These are phyloP conservation scores for Bombycilla garrulus DNA, from an alignment of 2,113 vertebrate species.

Conservation along the genomic window DNA sequence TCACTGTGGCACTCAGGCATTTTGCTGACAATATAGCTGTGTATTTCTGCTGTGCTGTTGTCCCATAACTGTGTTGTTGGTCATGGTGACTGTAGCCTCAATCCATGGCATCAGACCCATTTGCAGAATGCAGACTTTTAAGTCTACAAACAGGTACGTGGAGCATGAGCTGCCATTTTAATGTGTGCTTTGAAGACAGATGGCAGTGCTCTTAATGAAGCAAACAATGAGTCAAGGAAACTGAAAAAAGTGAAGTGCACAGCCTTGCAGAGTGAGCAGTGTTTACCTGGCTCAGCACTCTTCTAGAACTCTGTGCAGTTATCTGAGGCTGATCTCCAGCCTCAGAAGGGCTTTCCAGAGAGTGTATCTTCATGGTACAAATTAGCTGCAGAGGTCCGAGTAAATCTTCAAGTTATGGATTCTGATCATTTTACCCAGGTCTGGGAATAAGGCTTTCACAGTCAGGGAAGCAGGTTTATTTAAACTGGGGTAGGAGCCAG, in stretches of 20 bases:
- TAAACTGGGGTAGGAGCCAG: not conserved
- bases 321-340: not conserved
- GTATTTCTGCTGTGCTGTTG: not conserved
- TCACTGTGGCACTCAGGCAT: not conserved
- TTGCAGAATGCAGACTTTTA: not conserved
- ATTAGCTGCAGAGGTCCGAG: not conserved
- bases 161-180: not conserved
- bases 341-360: not conserved
- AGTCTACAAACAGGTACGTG: not conserved
- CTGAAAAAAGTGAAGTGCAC: not conserved
- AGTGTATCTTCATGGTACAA: not conserved
- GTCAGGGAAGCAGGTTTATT: not conserved
- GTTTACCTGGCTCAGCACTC: not conserved
- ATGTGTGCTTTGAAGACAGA: not conserved
- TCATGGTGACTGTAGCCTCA: not conserved
- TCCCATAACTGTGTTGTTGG: not conserved
- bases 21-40: accelerated
- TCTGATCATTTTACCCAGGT: not conserved
- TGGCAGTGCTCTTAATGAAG: not conserved
- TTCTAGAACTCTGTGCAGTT: not conserved
- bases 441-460: not conserved
- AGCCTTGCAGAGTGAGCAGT: not conserved
- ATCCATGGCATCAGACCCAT: not conserved
- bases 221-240: not conserved
- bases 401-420: not conserved